A percentile compares a stretch with the other conserved stretches of the same genome.
Evolutionary conservation across 2,113 vertebrate species (phyloP).

Genomic region (Eonycteris spelaea): DNA sequence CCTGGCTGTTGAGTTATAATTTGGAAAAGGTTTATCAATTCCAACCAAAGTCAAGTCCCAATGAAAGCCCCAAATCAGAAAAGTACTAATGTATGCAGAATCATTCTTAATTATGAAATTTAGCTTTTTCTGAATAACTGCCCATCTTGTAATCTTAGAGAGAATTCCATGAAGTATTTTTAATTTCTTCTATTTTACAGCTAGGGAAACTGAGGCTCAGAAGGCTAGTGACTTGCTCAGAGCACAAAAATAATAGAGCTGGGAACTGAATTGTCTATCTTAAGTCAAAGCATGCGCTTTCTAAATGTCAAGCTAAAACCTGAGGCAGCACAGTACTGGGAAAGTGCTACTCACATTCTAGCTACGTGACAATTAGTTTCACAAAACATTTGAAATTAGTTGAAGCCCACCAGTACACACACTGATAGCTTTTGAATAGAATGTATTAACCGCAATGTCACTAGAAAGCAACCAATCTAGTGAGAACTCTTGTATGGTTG

Average conservation of each 20-base stretch:
- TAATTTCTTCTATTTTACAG: not conserved
- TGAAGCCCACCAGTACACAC: not conserved
- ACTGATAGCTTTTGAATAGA: not conserved
- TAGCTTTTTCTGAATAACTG: conserved; percentile 7
- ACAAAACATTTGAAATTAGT: not conserved
- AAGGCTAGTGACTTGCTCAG: not conserved
- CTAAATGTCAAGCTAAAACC: conserved; percentile 17
- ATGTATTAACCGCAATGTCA: not conserved
- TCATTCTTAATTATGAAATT: conserved; percentile 24
- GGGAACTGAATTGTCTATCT: not conserved
- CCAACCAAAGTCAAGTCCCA: not conserved
- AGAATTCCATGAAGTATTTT: not conserved
- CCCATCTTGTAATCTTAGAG: not conserved
- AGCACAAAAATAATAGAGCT: not conserved
- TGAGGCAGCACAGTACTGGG: not conserved
- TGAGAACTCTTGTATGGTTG: not conserved
- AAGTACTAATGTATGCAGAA: not conserved
- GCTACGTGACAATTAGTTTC: not conserved
- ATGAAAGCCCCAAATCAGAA: conserved; percentile 9
- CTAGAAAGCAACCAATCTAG: not conserved
- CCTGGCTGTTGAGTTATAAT: not conserved
- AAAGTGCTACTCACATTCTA: not conserved
- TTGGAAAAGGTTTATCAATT: not conserved
- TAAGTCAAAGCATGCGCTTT: not conserved
- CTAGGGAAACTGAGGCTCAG: not conserved